Base-by-base conservation (phyloP, 2,797 vertebrate genomes). In the Remorina albescens region DNA sequence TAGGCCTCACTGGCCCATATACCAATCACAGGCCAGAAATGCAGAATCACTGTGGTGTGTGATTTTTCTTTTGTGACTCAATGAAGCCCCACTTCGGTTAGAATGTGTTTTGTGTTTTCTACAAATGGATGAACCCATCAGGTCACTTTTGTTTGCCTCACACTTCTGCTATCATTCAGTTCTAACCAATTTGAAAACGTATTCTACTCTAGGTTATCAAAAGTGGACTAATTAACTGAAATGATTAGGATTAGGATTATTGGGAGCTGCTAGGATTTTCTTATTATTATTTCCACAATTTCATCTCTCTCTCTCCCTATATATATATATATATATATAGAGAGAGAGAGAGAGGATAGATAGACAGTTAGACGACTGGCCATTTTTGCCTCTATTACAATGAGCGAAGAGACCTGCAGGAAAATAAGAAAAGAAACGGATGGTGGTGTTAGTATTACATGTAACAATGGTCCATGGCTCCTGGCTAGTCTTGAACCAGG, bases 191-290 rank as follows among this genome's bases (percentile, higher is more conserved):
- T 2, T 36, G 34, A 19, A 28, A 6, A 30, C 30, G 18, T 37
- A 55, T 6, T 15, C 44, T 11, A 16, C 30, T 30, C 30, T 6
- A 15, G 16, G 26, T 39, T 47, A 26, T 55, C 28, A 59, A 63
- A 80, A 47, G 61, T 74, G 56, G 26, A 23, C 25, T 21, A 6
- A 44, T 44, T 41, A 39, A 41, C 0, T 39, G 42, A 32, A n/a
- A 16, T 9, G 15, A 37, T 50, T 2, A 47, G 25, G 8, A 18
- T n/a, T n/a, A n/a, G n/a, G 21, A 53, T 3, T 37, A 4, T 16
- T 34, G 36, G 19, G 49, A 26, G 54, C n/a, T n/a, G n/a, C n/a
- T n/a, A n/a, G n/a, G n/a, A n/a, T n/a, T n/a, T n/a, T n/a, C n/a
- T n/a, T n/a, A n/a, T n/a, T n/a, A n/a, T n/a, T n/a, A n/a, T n/a